Conservation (phyloP, 2,888 invertebrate species). For the Lampropteryx suffumata region DNA sequence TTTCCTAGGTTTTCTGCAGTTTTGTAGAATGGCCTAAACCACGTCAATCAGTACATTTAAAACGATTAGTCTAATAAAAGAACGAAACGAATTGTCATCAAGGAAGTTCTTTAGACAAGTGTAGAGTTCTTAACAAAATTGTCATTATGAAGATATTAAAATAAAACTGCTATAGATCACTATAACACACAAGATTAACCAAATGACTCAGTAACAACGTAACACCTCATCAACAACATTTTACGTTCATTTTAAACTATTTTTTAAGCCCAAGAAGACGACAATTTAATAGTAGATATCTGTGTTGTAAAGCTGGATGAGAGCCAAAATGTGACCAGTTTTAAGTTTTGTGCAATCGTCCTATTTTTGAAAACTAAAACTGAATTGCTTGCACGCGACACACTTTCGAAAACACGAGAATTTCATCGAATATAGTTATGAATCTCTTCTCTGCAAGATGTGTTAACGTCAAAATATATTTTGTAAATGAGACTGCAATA, state of each 20-base stretch:
- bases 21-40: too few species aligned
- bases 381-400: constrained; percentile 67
- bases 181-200: constrained; percentile 14
- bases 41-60: too few species aligned
- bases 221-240: constrained; percentile 31
- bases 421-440: constrained; percentile 12
- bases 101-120: too few species aligned
- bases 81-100: too few species aligned
- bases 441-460: too few species aligned
- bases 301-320: constrained; percentile 66
- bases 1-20: too few species aligned
- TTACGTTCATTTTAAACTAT: constrained; percentile 40
- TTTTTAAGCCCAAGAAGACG: constrained; percentile 54
- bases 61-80: too few species aligned
- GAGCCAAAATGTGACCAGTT: constrained; percentile 71
- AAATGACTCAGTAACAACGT: constrained; percentile 26
- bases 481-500: too few species aligned
- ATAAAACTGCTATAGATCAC: constrained; percentile 3
- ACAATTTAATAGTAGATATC: constrained; percentile 65
- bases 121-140: too few species aligned
- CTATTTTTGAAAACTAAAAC: constrained; percentile 79
- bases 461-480: too few species aligned
- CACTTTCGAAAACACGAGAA: constrained; percentile 44
- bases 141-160: too few species aligned
- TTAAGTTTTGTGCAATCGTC: constrained; percentile 80